Evolutionary conservation across 2,888 invertebrate species (phyloP).

Genomic region (Trissonchulus sp.): DNA sequence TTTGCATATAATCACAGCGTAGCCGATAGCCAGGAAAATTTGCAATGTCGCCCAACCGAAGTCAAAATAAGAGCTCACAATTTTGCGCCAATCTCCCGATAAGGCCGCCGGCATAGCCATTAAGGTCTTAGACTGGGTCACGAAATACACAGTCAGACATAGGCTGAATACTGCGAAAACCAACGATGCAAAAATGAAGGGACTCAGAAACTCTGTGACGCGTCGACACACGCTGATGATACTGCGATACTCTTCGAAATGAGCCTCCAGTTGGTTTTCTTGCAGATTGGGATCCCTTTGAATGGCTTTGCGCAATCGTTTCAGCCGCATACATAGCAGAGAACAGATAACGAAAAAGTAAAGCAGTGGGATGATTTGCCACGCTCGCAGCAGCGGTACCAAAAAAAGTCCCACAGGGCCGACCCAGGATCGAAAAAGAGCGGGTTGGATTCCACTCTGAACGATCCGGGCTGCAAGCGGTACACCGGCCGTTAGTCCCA

Average conservation of each 20-base stretch:
- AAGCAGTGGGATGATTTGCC: conserved; percentile 20
- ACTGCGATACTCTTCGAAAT: conserved; percentile 19
- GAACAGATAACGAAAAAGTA: conserved; percentile 16
- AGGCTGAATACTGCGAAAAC: conserved; percentile 21
- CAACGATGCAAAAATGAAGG: conserved; percentile 24
- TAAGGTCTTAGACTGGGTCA: conserved; percentile 17
- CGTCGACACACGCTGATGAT: conserved; percentile 8
- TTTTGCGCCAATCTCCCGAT: neutral
- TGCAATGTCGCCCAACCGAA: conserved; percentile 44
- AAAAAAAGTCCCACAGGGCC: conserved; percentile 11
- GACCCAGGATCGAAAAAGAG: neutral
- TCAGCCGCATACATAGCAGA: conserved; percentile 9
- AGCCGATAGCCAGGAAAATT: conserved; percentile 26
- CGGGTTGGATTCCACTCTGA: neutral
- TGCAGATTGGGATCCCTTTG: conserved; percentile 7
- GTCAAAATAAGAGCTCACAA: conserved; percentile 35
- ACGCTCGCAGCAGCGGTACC: conserved; percentile 19
- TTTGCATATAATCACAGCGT: conserved; percentile 15
- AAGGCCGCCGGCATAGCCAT: neutral
- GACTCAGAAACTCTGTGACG: conserved; percentile 16
- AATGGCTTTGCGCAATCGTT: conserved; percentile 9
- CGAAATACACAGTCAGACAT: conserved; percentile 25
- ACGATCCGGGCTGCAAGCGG: conserved; percentile 20
- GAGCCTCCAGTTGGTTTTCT: neutral
- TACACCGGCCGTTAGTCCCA: neutral